These are phyloP conservation scores for Nyctereutes procyonoides DNA, from an alignment of 2,113 vertebrate species.

Conservation along the genomic window DNA sequence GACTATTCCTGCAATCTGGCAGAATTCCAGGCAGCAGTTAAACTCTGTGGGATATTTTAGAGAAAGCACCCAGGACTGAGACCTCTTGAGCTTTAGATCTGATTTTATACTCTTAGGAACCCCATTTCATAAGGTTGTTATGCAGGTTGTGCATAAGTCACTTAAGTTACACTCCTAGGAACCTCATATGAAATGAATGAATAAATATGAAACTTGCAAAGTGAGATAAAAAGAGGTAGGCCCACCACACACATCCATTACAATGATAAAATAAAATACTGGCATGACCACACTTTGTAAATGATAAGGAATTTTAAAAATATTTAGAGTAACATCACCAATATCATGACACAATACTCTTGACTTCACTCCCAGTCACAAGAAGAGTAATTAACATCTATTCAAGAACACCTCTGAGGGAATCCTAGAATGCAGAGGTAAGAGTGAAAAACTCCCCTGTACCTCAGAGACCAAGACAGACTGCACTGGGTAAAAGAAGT, in stretches of 20 bases:
- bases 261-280: fast-evolving
- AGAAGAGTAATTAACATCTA: not conserved
- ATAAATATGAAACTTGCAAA: not conserved
- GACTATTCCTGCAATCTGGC: not conserved
- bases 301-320: not conserved
- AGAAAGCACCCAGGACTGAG: not conserved
- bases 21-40: not conserved
- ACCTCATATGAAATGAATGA: no score
- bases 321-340: not conserved
- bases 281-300: not conserved
- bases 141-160: no score
- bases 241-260: not conserved
- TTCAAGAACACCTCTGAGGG: not conserved
- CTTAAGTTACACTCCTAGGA: no score
- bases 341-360: not conserved
- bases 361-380: not conserved
- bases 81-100: not conserved
- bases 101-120: not conserved
- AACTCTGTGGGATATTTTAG: not conserved
- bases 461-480: not conserved
- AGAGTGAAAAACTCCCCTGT: not conserved
- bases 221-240: not conserved
- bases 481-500: not conserved
- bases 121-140: not conserved
- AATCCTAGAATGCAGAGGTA: not conserved